These are phyloP conservation scores for Diplodus sargus DNA, from an alignment of 2,797 vertebrate species.

Conservation along the genomic window DNA sequence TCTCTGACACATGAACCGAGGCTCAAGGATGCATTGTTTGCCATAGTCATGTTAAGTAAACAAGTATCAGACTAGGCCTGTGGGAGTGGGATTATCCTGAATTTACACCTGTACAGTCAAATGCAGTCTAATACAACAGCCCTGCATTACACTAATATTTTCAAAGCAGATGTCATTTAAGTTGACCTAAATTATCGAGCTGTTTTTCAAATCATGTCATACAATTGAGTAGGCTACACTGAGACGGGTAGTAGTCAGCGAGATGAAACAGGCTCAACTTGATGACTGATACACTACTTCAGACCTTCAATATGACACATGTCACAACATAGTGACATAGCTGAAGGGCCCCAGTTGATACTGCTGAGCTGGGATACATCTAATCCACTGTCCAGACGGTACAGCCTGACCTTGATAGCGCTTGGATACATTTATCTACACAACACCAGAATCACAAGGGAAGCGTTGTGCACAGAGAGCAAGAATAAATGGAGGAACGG, in stretches of 20 bases:
- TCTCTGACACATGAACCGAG: no score
- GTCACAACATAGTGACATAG: neutral
- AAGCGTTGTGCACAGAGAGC: neutral
- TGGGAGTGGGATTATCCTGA: no score
- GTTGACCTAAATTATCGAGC: neutral
- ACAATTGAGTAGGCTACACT: no score
- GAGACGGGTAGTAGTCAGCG: neutral
- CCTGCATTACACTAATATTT: no score
- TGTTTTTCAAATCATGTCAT: no score
- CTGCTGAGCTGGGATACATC: neutral
- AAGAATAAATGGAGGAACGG: constrained; percentile 33
- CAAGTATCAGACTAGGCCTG: no score
- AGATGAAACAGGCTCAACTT: neutral
- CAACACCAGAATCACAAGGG: constrained; percentile 24
- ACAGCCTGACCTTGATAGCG: constrained; percentile 25
- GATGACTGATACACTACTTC: constrained; percentile 1
- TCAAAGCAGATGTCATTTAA: neutral
- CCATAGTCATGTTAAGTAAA: no score
- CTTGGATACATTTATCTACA: constrained; percentile 33
- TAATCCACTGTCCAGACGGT: constrained; percentile 11
- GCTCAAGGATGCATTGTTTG: no score
- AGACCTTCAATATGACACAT: neutral
- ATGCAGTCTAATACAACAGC: neutral
- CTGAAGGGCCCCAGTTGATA: constrained; percentile 5
- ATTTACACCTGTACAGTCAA: neutral